A percentile compares a stretch with the other conserved stretches of the same genome.
Conservation (phyloP, 2,113 vertebrate species). For the Aspiorhynchus laticeps region DNA sequence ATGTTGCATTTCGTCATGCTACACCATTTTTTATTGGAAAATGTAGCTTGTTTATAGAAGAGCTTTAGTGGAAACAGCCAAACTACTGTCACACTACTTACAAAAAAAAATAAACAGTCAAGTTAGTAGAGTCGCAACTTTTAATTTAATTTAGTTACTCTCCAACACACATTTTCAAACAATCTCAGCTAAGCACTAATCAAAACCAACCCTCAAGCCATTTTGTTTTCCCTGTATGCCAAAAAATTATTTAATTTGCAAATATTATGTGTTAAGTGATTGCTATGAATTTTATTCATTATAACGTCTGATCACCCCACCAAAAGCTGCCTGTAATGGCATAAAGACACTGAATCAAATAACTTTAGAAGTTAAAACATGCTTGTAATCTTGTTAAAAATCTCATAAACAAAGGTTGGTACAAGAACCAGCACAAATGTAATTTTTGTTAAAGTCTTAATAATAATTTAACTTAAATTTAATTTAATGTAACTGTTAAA, state of each 20-base stretch:
- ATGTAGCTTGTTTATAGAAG: background rate
- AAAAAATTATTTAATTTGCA: background rate
- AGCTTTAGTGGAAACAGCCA: background rate
- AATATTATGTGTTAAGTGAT: background rate
- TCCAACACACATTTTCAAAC: background rate
- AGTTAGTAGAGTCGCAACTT: background rate
- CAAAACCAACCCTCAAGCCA: background rate
- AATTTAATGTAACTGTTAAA: background rate
- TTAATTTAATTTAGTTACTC: background rate
- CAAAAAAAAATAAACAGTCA: background rate
- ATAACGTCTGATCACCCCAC: background rate
- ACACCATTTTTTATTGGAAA: background rate
- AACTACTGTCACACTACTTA: background rate
- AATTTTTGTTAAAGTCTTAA: background rate
- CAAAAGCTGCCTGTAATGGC: background rate
- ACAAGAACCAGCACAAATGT: background rate
- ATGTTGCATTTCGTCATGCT: background rate
- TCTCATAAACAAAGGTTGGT: background rate
- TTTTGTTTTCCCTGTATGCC: background rate
- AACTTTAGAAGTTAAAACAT: background rate
- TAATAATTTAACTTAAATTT: background rate
- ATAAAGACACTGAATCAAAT: background rate
- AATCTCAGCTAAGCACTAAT: background rate
- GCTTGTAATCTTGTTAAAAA: slow-evolving; percentile 1
- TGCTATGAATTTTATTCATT: background rate